phyloP scores from a whole-genome alignment of 1,140 invertebrate genomes.

The Solenopsis fugax region DNA sequence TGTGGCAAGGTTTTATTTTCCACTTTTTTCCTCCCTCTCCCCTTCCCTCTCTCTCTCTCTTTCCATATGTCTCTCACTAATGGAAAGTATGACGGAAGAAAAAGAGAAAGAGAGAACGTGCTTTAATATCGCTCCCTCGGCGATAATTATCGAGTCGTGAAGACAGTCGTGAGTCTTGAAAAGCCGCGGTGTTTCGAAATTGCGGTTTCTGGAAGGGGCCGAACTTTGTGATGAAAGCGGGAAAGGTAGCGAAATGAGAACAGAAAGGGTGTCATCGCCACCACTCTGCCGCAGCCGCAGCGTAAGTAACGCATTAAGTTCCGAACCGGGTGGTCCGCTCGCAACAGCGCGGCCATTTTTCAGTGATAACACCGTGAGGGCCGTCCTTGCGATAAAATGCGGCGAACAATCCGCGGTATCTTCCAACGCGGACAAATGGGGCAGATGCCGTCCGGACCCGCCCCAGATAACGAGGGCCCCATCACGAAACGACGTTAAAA shows the following conservation, averaged over 20 bases:
- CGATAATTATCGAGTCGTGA: constrained; percentile 47
- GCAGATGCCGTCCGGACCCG: constrained; percentile 3
- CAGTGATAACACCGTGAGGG: constrained; percentile 55
- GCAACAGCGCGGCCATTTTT: constrained; percentile 48
- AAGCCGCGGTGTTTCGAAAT: constrained; percentile 25
- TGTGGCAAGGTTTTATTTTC: constrained; percentile 22
- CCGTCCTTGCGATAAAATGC: constrained; percentile 54
- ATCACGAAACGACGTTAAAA: not conserved
- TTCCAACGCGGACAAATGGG: constrained; percentile 41
- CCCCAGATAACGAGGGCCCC: constrained; percentile 3
- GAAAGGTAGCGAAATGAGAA: constrained; percentile 2
- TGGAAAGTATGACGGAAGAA: constrained; percentile 6
- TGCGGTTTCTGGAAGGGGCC: constrained; percentile 37
- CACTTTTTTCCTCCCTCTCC: not conserved
- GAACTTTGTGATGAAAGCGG: constrained; percentile 9
- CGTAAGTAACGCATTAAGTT: constrained; percentile 54
- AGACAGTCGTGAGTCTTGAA: constrained; percentile 12
- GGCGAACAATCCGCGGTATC: constrained; percentile 52
- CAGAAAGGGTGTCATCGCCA: not conserved
- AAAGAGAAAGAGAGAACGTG: not conserved
- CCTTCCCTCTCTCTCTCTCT: not conserved
- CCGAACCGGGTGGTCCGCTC: constrained; percentile 2
- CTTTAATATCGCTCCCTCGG: not conserved
- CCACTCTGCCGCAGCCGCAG: not conserved
- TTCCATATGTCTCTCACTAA: not conserved